Conservation (phyloP, 2,113 vertebrate species). For the Microtus pennsylvanicus region DNA sequence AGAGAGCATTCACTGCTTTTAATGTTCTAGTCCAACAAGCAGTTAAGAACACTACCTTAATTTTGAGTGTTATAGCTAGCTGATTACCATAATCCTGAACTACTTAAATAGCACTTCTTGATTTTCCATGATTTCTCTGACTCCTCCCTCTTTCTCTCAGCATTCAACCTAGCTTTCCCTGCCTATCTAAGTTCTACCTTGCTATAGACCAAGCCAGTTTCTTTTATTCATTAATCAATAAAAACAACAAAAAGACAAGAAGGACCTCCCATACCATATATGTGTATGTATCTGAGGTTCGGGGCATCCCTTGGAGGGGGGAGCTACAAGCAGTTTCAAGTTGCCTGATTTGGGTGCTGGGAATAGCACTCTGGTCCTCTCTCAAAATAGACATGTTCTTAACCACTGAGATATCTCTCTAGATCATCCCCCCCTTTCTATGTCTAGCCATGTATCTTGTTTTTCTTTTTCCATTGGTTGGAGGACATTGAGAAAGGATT, state of each 20-base stretch:
- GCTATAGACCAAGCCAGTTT: too few species aligned
- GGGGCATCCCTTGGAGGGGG: not conserved
- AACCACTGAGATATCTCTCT: not conserved
- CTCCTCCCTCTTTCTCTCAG: too few species aligned
- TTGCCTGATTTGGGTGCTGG: not conserved
- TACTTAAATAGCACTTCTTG: not conserved
- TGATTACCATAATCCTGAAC: not conserved
- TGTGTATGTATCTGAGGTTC: not conserved
- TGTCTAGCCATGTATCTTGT: not conserved
- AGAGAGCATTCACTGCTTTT: not conserved
- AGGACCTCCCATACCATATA: not conserved
- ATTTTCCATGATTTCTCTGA: too few species aligned
- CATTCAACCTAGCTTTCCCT: too few species aligned
- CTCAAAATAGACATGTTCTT: not conserved
- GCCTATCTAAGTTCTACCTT: too few species aligned
- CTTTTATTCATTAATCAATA: too few species aligned
- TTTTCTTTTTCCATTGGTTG: too few species aligned
- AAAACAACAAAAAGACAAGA: too few species aligned
- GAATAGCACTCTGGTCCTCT: not conserved
- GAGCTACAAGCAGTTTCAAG: not conserved
- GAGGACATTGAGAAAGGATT: too few species aligned
- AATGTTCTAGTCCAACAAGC: not conserved
- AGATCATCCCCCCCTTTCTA: not conserved
- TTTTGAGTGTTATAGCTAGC: not conserved
- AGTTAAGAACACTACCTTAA: not conserved